Conservation (phyloP, 2,888 invertebrate genomes). For the Matsumyia berberina region DNA sequence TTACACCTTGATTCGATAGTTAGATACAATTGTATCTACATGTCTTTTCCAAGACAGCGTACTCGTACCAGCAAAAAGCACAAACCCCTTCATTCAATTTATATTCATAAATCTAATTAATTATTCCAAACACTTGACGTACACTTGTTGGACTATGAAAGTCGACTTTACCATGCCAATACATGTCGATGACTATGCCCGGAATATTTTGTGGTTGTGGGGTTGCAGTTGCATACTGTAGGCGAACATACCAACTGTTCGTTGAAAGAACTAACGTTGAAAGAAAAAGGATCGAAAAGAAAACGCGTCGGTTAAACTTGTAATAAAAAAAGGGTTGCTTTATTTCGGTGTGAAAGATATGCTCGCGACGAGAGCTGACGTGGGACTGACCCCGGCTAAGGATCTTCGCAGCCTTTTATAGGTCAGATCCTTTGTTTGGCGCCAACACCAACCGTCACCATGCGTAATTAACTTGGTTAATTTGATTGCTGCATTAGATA, state of each 20-base stretch:
- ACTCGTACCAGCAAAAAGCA: slow-evolving; percentile 18
- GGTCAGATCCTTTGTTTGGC: no score
- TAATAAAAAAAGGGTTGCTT: no score
- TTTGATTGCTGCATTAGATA: slow-evolving; percentile 47
- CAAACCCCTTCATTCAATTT: slow-evolving; percentile 34
- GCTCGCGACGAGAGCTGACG: no score
- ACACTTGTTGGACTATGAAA: slow-evolving; percentile 32
- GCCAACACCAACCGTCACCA: no score
- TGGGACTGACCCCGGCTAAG: no score
- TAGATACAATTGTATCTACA: slow-evolving; percentile 68
- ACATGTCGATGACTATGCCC: slow-evolving; percentile 2
- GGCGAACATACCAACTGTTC: slow-evolving; percentile 18
- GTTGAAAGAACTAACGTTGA: no score
- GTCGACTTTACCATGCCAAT: slow-evolving; percentile 43
- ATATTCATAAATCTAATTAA: slow-evolving; percentile 70
- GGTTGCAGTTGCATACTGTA: slow-evolving; percentile 27
- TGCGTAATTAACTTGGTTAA: slow-evolving; percentile 55
- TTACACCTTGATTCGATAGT: slow-evolving; percentile 68
- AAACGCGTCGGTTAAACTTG: no score
- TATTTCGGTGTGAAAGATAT: no score
- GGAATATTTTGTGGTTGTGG: not conserved
- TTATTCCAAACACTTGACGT: slow-evolving; percentile 63
- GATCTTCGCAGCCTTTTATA: no score
- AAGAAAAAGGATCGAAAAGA: no score
- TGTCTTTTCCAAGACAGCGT: slow-evolving; percentile 35